A percentile compares a stretch with the other conserved stretches of the same genome.
These are phyloP conservation scores for Aleiodes alternator DNA, from an alignment of 2,888 invertebrate genomes.

Conservation along the genomic window DNA sequence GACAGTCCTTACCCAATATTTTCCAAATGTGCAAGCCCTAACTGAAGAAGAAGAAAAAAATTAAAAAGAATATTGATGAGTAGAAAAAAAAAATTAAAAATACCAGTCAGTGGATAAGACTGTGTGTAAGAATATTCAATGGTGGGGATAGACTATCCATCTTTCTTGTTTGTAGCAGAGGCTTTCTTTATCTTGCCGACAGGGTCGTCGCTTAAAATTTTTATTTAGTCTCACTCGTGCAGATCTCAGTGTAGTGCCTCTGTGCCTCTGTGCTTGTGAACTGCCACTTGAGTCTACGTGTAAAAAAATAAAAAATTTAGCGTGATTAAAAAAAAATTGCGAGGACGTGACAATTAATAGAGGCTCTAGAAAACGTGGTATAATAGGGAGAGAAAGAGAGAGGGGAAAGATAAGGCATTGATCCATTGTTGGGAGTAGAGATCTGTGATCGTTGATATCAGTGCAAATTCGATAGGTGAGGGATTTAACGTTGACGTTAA, in stretches of 20 bases:
- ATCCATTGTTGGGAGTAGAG: not conserved
- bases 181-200: conserved; percentile 27
- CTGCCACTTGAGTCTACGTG: not conserved
- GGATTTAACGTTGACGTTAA: conserved; percentile 4
- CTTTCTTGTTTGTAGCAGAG: conserved; percentile 9
- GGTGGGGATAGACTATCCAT: conserved; percentile 24
- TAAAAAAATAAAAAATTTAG: too few species aligned
- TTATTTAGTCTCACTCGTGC: conserved; percentile 34
- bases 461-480: not conserved
- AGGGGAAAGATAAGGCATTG: too few species aligned
- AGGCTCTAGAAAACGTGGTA: not conserved
- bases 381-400: too few species aligned
- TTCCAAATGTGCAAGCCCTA: not conserved
- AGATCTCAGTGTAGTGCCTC: conserved; percentile 13
- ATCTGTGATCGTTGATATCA: not conserved
- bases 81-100: not conserved
- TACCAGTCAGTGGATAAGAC: not conserved
- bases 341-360: too few species aligned
- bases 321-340: too few species aligned
- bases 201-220: conserved; percentile 27
- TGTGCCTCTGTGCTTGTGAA: not conserved
- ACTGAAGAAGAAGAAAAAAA: not conserved
- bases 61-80: not conserved
- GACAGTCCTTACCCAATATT: too few species aligned
- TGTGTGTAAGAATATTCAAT: not conserved